phyloP scores from a whole-genome alignment of 2,888 invertebrate species.

The Poecilus cupreus region DNA sequence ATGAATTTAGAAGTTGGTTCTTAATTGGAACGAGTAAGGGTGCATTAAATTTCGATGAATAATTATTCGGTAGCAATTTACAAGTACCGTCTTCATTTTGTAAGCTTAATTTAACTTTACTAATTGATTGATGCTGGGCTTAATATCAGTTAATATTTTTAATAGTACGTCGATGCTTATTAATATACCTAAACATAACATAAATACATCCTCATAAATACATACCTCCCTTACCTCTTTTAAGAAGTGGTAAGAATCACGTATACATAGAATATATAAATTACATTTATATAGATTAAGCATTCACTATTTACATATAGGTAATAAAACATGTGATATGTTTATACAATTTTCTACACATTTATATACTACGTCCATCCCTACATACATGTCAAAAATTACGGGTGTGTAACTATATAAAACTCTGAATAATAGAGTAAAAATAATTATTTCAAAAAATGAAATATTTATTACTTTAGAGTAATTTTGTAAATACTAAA shows the following conservation, averaged over 20 bases:
- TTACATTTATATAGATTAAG: slow-evolving; percentile 51
- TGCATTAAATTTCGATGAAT: neutral
- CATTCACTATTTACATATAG: slow-evolving; percentile 52
- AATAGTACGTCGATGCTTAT: slow-evolving; percentile 21
- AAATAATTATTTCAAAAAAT: slow-evolving; percentile 12
- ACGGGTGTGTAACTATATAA: neutral
- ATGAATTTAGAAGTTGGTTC: too few species aligned
- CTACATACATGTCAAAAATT: slow-evolving; percentile 28
- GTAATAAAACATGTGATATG: slow-evolving; percentile 52
- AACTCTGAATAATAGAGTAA: slow-evolving; percentile 32
- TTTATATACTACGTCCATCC: slow-evolving; percentile 36
- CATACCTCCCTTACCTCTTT: slow-evolving; percentile 9
- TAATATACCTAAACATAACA: slow-evolving; percentile 12
- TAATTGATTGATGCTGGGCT: neutral
- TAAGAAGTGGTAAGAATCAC: slow-evolving; percentile 14
- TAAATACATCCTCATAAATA: slow-evolving; percentile 10
- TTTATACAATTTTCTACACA: slow-evolving; percentile 47
- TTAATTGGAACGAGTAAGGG: too few species aligned
- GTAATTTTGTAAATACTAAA: neutral
- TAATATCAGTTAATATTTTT: slow-evolving; percentile 10
- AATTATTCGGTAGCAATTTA: neutral
- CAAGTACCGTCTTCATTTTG: neutral
- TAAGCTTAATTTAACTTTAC: neutral
- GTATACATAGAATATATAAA: slow-evolving; percentile 36
- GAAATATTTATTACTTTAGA: slow-evolving; percentile 1